These are phyloP conservation scores for Cyanistes caeruleus DNA, from an alignment of 2,113 vertebrate genomes.

Conservation along the genomic window DNA sequence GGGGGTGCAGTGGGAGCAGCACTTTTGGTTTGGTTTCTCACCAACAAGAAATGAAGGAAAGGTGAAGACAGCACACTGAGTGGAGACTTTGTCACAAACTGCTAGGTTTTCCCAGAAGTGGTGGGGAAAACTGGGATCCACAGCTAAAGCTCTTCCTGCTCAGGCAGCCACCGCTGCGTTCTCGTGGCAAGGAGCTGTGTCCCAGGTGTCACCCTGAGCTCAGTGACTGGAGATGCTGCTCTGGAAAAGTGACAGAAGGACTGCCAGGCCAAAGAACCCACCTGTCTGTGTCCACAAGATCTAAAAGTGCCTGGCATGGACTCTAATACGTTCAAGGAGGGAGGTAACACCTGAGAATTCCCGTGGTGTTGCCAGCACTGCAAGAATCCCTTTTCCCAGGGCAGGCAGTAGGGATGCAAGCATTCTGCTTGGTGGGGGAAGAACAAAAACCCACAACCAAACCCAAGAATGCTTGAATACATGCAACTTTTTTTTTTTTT, in stretches of 20 bases:
- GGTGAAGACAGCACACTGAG: neutral
- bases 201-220: neutral
- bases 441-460: neutral
- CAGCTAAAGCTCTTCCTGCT: neutral
- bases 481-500: neutral
- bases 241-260: neutral
- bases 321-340: neutral
- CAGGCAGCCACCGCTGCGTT: accelerated
- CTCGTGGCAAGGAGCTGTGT: neutral
- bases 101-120: neutral
- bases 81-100: neutral
- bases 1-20: neutral
- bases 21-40: neutral
- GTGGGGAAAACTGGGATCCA: neutral
- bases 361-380: neutral
- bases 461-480: neutral
- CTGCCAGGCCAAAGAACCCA: neutral
- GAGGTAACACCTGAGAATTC: neutral
- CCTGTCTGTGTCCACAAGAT: neutral
- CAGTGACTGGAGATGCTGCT: neutral
- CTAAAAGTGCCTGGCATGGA: neutral
- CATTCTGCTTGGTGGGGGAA: neutral
- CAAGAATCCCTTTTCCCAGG: neutral
- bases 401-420: neutral
- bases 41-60: neutral